Conservation (phyloP, 2,888 invertebrate genomes). For the Drosophila recens region DNA sequence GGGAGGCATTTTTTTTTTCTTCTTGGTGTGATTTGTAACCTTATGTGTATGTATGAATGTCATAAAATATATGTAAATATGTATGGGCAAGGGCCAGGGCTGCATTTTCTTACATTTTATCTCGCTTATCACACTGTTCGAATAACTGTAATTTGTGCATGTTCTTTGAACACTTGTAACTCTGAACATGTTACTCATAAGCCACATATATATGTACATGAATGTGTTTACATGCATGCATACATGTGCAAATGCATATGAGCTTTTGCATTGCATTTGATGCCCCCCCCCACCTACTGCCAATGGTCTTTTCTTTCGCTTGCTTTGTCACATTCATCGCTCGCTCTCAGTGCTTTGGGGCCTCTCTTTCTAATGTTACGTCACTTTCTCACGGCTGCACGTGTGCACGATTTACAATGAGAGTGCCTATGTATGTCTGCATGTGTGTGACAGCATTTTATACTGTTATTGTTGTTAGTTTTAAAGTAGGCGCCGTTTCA, state of each 20-base stretch:
- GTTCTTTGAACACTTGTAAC: constrained; percentile 5
- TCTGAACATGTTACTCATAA: constrained; percentile 15
- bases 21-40: constrained; percentile 24
- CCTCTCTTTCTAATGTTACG: constrained; percentile 75
- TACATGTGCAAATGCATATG: neutral
- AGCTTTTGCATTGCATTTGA: constrained; percentile 36
- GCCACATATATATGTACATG: neutral
- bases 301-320: constrained; percentile 29
- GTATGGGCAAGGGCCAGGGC: constrained; percentile 10
- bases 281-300: constrained; percentile 23
- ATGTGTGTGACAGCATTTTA: constrained; percentile 24
- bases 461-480: constrained; percentile 32
- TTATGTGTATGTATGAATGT: neutral
- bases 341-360: constrained; percentile 36
- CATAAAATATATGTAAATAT: constrained; percentile 1
- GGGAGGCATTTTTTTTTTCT: constrained; percentile 17
- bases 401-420: constrained; percentile 59
- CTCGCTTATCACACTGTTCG: constrained; percentile 8
- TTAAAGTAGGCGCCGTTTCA: constrained; percentile 22
- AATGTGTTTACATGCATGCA: neutral
- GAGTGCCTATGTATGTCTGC: constrained; percentile 18
- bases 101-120: constrained; percentile 11
- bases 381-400: constrained; percentile 80
- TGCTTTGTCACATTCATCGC: constrained; percentile 38
- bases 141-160: constrained; percentile 23